A percentile compares a stretch with the other conserved stretches of the same genome.
phyloP scores from a whole-genome alignment of 2,113 vertebrate species.

The Chelonoidis abingdonii region DNA sequence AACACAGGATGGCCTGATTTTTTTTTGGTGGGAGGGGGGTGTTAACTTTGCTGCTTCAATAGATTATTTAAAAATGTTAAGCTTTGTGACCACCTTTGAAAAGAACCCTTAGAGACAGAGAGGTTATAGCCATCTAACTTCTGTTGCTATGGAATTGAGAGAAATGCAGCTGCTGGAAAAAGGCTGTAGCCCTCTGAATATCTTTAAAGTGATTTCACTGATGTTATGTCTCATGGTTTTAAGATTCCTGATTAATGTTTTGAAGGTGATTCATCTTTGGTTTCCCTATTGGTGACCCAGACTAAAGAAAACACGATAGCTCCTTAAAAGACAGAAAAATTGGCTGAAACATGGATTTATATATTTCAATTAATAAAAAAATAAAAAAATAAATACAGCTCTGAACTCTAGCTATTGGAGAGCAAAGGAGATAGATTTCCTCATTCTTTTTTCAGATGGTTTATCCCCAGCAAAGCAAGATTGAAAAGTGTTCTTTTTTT shows the following conservation, averaged over 20 bases:
- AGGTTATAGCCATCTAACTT: conserved; percentile 7
- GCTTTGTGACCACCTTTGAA: conserved; percentile 43
- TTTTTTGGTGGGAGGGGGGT: neutral
- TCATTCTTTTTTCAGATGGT: neutral
- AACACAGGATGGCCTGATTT: conserved; percentile 30
- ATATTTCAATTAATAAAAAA: conserved; percentile 20
- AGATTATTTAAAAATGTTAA: conserved; percentile 35
- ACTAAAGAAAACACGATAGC: neutral
- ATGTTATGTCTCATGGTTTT: conserved; percentile 54
- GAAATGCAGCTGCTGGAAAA: conserved; percentile 54
- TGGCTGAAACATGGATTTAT: neutral
- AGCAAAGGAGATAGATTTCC: neutral
- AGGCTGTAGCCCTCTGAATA: conserved; percentile 34
- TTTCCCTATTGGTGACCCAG: conserved; percentile 7
- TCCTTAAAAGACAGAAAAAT: neutral
- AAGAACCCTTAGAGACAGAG: neutral
- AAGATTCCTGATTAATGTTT: conserved; percentile 39
- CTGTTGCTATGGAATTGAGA: conserved; percentile 41
- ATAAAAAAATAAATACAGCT: neutral
- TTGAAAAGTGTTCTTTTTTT: neutral
- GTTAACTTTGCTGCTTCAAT: conserved; percentile 10
- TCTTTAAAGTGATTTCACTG: conserved; percentile 46
- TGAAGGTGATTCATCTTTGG: conserved; percentile 48
- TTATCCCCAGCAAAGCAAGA: neutral
- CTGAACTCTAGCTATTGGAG: neutral